These are phyloP conservation scores for Anastrepha ludens DNA, from an alignment of 1,140 invertebrate genomes.

Conservation along the genomic window DNA sequence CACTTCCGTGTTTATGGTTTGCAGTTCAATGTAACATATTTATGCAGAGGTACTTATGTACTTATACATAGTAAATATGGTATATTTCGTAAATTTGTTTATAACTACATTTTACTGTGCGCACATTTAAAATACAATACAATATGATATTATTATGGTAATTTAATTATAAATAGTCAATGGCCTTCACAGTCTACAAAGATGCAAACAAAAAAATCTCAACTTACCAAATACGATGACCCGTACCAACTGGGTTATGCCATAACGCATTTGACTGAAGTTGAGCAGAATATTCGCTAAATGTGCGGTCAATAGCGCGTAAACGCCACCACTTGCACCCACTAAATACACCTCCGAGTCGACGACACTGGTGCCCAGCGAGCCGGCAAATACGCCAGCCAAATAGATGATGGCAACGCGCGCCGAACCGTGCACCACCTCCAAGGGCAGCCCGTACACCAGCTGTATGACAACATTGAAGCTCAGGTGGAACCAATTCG, in stretches of 20 bases:
- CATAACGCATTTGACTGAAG: slow-evolving; percentile 97
- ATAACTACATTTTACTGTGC: background rate
- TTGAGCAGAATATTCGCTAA: slow-evolving; percentile 95
- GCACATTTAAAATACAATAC: background rate
- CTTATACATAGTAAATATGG: background rate
- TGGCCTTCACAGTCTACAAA: background rate
- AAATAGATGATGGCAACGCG: slow-evolving; percentile 93
- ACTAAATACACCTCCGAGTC: slow-evolving; percentile 95
- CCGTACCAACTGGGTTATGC: slow-evolving; percentile 89
- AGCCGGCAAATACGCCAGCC: slow-evolving; percentile 94
- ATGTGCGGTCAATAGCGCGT: slow-evolving; percentile 94
- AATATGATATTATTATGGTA: background rate
- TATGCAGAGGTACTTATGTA: too few species aligned
- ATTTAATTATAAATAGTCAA: background rate
- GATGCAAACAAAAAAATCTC: background rate
- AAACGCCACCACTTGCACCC: slow-evolving; percentile 94
- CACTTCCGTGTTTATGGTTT: slow-evolving; percentile 5
- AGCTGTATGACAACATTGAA: slow-evolving; percentile 96
- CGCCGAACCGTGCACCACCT: slow-evolving; percentile 94
- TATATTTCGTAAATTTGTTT: slow-evolving; percentile 8
- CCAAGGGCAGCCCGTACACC: slow-evolving; percentile 91
- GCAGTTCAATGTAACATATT: background rate
- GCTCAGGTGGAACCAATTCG: slow-evolving; percentile 95
- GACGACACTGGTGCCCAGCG: slow-evolving; percentile 92
- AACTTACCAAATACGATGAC: slow-evolving; percentile 92